Base-by-base conservation (phyloP, 2,113 vertebrate genomes). In the Prietella phreatophila region DNA sequence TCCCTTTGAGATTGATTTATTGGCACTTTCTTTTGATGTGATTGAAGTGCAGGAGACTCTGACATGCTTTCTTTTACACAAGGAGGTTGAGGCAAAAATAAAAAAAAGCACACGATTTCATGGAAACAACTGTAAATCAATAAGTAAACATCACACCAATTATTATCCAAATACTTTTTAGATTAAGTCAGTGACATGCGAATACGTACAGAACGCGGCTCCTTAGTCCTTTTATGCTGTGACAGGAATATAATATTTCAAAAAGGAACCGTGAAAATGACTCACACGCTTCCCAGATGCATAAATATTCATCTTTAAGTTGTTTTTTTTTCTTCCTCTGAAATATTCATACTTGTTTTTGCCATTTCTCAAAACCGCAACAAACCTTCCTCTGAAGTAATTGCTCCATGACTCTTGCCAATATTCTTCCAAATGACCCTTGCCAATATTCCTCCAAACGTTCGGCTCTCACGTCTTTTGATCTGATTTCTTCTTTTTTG, bases 341-440 rank as follows among this genome's bases (percentile, higher is more conserved):
- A 95, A 95, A 95, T 95, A 95, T 95, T 93, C 88, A 95, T 94
- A 90, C 90, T 93, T 94, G 91, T 91, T 94, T 95, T 92, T 39
- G 2, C 10, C 88, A 88, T 90, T 94, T 91, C 36, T 82, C 83
- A 91, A 92, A 94, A 94, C 89, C 93, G 89, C 91, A 93, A 89
- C 92, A 93, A 93, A 93, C 91, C 93, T 93, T 91, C 84, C 88
- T 87, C 82, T 81, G 85, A 92, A 92, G 91, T 78, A 14, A 30
- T 85, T 85, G 91, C 78, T 56, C 86, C 82, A 80, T 85, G 87
- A 36, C 84, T 88, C 42, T 5, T 42, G 39, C 39, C 39, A 42
- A 42, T 42, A 42, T 42, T 42, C 39, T 42, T 42, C 39, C 39
- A 4, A 0, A 42, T 6, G 87, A 36, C 83, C 88, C 42, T 39